phyloP scores from a whole-genome alignment of 92 coral and sea anemone species.

The Epizoanthus scotinus region DNA sequence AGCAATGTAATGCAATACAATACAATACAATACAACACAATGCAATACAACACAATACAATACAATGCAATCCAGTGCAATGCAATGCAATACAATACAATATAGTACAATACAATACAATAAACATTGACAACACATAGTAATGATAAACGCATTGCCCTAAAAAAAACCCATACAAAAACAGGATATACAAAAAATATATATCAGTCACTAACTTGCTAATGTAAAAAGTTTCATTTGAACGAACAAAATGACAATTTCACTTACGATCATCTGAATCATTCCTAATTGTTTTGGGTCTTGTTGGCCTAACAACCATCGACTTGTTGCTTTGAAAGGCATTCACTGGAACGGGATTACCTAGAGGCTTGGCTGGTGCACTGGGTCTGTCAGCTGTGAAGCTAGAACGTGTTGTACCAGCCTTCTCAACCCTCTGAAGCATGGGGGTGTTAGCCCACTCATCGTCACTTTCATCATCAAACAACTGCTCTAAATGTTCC shows the following conservation, averaged over 20 bases:
- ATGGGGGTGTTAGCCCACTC: conserved; percentile 61
- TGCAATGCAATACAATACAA: too few species aligned
- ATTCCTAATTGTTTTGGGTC: conserved; percentile 16
- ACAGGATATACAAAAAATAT: too few species aligned
- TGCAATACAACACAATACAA: too few species aligned
- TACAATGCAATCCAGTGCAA: too few species aligned
- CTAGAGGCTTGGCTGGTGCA: conserved; percentile 6
- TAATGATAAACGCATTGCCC: too few species aligned
- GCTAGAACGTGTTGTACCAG: conserved; percentile 6
- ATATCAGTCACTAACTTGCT: too few species aligned
- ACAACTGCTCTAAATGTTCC: conserved; percentile 5
- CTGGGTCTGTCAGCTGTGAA: background rate
- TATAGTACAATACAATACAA: too few species aligned
- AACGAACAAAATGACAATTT: background rate
- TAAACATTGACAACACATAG: too few species aligned
- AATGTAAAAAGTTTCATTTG: background rate
- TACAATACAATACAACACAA: too few species aligned
- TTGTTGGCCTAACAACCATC: background rate
- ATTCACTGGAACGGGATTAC: conserved; percentile 5
- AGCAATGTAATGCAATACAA: too few species aligned
- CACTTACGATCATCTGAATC: conserved; percentile 33
- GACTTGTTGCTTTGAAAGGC: background rate
- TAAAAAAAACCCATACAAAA: too few species aligned
- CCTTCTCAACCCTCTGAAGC: conserved; percentile 39
- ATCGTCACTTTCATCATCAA: conserved; percentile 53